These are phyloP conservation scores for Rhinolophus ferrumequinum DNA, from an alignment of 2,113 vertebrate species.

Conservation along the genomic window DNA sequence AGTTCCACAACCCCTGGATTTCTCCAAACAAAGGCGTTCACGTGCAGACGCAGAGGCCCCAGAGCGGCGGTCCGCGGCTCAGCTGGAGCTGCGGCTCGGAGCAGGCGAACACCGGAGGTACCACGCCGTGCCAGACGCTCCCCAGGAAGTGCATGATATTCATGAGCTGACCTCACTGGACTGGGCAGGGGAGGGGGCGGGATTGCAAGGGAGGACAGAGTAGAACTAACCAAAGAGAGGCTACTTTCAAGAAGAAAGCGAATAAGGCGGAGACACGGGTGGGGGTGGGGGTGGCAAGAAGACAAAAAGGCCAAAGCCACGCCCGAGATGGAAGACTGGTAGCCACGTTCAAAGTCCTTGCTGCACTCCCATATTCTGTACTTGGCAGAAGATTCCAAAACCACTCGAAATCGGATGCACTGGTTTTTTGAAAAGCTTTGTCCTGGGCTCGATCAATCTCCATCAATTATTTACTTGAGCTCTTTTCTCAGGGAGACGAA, in stretches of 20 bases:
- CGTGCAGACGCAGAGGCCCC: background rate
- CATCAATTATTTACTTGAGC: constrained; percentile 73
- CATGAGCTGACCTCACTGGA: constrained; percentile 84
- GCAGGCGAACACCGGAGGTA: constrained; percentile 55
- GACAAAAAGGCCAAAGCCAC: constrained; percentile 59
- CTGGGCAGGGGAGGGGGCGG: constrained; percentile 64
- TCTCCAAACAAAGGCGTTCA: constrained; percentile 64
- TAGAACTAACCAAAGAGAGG: constrained; percentile 23
- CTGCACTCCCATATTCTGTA: background rate
- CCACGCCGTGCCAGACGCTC: constrained; percentile 77
- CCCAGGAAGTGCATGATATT: constrained; percentile 81
- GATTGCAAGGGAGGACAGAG: background rate
- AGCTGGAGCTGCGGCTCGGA: constrained; percentile 49
- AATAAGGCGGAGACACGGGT: background rate
- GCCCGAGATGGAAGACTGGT: constrained; percentile 47
- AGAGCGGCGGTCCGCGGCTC: constrained; percentile 20
- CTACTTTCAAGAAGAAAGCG: background rate
- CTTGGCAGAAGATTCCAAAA: constrained; percentile 63
- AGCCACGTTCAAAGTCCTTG: background rate
- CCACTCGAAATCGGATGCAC: constrained; percentile 1
- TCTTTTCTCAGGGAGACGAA: constrained; percentile 16
- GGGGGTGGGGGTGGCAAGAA: background rate
- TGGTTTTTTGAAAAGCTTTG: constrained; percentile 47
- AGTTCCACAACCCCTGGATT: background rate
- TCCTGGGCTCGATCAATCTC: constrained; percentile 20